These are phyloP conservation scores for Rhincodon typus DNA, from an alignment of 2,797 vertebrate genomes.

Conservation along the genomic window DNA sequence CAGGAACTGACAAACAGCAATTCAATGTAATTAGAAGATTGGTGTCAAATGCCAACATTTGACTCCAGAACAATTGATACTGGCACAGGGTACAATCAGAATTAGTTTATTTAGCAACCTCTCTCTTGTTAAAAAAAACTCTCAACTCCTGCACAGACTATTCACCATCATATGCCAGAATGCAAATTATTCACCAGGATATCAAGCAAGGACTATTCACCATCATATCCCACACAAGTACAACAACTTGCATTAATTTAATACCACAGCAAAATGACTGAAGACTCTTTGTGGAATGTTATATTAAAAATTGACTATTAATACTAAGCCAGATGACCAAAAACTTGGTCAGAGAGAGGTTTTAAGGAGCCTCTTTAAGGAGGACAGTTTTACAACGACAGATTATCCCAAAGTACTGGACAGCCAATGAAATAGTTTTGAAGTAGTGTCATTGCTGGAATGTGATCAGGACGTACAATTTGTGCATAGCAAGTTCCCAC, in stretches of 20 bases:
- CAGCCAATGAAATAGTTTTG: no score
- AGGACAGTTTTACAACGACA: no score
- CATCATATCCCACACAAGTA: neutral
- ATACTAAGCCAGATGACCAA: neutral
- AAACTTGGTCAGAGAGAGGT: neutral
- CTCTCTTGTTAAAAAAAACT: neutral
- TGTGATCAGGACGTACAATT: no score
- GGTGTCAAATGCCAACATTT: neutral
- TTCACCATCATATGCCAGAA: neutral
- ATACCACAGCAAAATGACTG: neutral
- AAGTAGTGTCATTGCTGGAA: no score
- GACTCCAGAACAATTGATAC: neutral
- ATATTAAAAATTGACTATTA: no score
- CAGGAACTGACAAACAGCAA: neutral
- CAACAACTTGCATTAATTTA: neutral
- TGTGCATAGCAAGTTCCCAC: no score
- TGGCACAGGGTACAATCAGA: neutral
- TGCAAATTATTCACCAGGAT: no score
- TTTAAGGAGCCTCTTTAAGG: no score
- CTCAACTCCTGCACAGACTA: neutral
- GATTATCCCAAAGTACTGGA: no score
- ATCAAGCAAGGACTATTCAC: neutral
- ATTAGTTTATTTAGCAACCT: neutral
- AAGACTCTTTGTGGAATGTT: neutral
- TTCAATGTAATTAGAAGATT: neutral